A percentile compares a stretch with the other conserved stretches of the same genome.
Evolutionary conservation across 2,113 vertebrate genomes (phyloP).

Genomic region (Leucoraja erinaceus): DNA sequence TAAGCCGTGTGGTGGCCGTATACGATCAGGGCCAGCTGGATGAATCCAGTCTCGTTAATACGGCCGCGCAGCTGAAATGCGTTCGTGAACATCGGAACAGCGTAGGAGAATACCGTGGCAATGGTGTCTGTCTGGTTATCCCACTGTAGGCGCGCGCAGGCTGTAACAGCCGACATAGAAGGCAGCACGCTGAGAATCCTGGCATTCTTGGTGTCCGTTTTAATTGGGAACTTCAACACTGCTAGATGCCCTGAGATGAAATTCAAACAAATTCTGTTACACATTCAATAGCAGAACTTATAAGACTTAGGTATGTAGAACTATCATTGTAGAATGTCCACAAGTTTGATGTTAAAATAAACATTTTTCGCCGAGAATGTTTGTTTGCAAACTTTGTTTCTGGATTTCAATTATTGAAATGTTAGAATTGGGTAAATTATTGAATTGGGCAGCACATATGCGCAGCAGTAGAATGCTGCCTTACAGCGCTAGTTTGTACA

Average conservation of each 20-base stretch:
- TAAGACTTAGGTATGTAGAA: no score
- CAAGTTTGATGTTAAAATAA: no score
- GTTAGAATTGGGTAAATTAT: no score
- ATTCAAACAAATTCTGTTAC: not conserved
- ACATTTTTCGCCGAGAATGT: no score
- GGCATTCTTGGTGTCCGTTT: slow-evolving; percentile 61
- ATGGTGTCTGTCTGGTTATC: slow-evolving; percentile 52
- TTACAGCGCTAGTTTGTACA: no score
- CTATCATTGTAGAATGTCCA: no score
- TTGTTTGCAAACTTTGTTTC: no score
- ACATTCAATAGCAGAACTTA: not conserved
- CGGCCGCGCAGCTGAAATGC: slow-evolving; percentile 78
- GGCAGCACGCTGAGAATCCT: slow-evolving; percentile 63
- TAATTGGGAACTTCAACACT: slow-evolving; percentile 62
- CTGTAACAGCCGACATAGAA: slow-evolving; percentile 57
- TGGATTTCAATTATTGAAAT: no score
- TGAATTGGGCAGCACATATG: no score
- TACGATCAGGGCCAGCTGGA: slow-evolving; percentile 70
- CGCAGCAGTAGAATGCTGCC: no score
- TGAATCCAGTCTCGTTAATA: slow-evolving; percentile 51
- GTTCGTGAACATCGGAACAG: slow-evolving; percentile 62
- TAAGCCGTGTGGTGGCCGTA: slow-evolving; percentile 73
- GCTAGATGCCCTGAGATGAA: slow-evolving; percentile 42
- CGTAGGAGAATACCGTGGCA: slow-evolving; percentile 74
- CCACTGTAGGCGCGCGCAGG: slow-evolving; percentile 76